Evolutionary conservation across 2,113 vertebrate species (phyloP).

Genomic region (Thamnophis sirtalis): DNA sequence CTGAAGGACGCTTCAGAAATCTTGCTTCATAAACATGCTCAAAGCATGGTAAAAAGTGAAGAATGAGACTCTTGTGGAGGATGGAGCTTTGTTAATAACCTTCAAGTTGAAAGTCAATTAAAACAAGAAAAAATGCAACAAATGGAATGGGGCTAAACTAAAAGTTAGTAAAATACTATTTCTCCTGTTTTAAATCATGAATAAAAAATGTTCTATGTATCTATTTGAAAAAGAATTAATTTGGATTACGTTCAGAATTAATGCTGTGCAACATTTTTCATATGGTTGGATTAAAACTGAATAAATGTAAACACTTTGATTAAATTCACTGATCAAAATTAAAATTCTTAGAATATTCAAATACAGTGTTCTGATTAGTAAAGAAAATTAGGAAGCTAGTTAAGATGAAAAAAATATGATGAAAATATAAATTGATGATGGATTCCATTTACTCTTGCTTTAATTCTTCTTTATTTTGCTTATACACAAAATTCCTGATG

Average conservation of each 20-base stretch:
- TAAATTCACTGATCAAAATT: slow-evolving; percentile 13
- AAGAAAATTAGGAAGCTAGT: slow-evolving; percentile 30
- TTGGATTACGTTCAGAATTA: slow-evolving; percentile 20
- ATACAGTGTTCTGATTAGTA: neutral
- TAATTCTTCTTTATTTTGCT: slow-evolving; percentile 55
- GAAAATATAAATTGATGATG: neutral
- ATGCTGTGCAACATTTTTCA: slow-evolving; percentile 13
- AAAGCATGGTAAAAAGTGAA: neutral
- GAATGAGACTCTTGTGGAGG: neutral
- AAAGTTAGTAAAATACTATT: neutral
- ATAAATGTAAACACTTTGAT: slow-evolving; percentile 9
- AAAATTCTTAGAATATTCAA: slow-evolving; percentile 28
- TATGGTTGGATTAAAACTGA: slow-evolving; percentile 11
- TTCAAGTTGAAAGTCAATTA: neutral
- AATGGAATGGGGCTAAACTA: neutral
- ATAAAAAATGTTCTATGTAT: neutral
- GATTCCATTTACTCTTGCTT: neutral
- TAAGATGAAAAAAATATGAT: slow-evolving; percentile 28
- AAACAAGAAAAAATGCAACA: neutral
- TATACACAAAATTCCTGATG: neutral
- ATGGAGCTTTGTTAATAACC: neutral
- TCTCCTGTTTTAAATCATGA: slow-evolving; percentile 15
- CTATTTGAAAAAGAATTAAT: slow-evolving; percentile 18
- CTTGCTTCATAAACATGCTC: neutral
- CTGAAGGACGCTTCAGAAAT: neutral